Conservation (phyloP, 2,113 vertebrate species). For the Atherinomorus stipes region DNA sequence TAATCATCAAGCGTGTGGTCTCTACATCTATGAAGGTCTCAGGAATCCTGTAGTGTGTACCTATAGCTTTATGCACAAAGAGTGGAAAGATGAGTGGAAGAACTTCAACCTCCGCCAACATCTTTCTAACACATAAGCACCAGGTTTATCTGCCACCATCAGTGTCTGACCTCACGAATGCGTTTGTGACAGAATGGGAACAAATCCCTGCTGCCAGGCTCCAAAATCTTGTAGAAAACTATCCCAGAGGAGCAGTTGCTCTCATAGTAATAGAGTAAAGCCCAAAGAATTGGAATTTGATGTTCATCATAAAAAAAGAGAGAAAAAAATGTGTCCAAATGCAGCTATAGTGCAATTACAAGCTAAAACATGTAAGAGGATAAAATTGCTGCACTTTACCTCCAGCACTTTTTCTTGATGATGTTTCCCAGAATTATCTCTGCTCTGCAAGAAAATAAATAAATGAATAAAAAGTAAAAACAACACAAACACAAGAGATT, state of each 20-base stretch:
- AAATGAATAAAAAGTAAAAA: slow-evolving; percentile 2
- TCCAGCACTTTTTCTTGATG: slow-evolving; percentile 99
- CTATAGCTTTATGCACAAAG: not conserved
- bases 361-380: slow-evolving; percentile 1
- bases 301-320: not conserved
- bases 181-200: slow-evolving; percentile 11
- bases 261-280: not conserved
- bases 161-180: slow-evolving; percentile 10
- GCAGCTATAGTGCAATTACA: not conserved
- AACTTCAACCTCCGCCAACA: not conserved
- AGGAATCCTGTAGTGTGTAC: too few relatives aligned
- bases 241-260: not conserved
- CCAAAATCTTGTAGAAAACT: slow-evolving; percentile 5
- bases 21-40: too few relatives aligned
- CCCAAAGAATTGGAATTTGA: not conserved
- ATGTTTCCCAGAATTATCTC: slow-evolving; percentile 97
- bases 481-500: slow-evolving; percentile 42
- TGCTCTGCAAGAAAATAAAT: slow-evolving; percentile 82
- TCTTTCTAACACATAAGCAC: not conserved
- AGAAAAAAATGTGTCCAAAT: not conserved
- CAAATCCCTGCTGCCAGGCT: slow-evolving; percentile 10
- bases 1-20: too few relatives aligned
- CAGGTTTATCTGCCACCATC: slow-evolving; percentile 19
- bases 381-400: slow-evolving; percentile 76
- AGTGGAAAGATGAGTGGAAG: not conserved